Evolutionary conservation across 2,113 vertebrate species (phyloP), one percentile per base, ranked within the genome.

Genomic region (Ibidorhyncha struthersii): DNA sequence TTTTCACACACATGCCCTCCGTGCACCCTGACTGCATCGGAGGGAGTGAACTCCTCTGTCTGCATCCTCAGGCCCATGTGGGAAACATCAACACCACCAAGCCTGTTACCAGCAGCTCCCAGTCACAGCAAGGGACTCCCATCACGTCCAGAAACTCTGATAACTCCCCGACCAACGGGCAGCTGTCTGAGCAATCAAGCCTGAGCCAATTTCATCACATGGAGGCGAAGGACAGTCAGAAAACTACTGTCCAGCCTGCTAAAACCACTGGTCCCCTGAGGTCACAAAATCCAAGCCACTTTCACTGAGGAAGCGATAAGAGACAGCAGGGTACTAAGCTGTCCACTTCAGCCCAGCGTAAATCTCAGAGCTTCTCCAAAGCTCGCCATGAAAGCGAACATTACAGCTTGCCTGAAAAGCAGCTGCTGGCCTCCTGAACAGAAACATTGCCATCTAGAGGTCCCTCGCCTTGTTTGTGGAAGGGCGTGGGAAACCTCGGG

Each of bases 391-490:
- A 49, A 90, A 69, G 63, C 21, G 38, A 86, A 49, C 4, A 5
- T 7, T 4, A 8, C 58, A 89, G 69, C 80, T 69, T 8, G 58
- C 45, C 62, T 6, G 47, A 56, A 62, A 82, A 92, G 66, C 67
- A 21, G 65, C 47, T 10, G 32, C 55, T 22, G 41, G 59, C 65
- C 34, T 86, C 97, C 84, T 82, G 87, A 97, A 98, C 97, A 95
- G 97, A 98, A 97, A 98, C 94, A 98, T 8, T 98, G 98, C 98
- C 98, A 98, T 97, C 98, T 98, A 96, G 95, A 97, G 98, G 97
- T 72, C 58, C 41, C 13, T 21, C 21, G 32, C 30, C 73, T 21
- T 11, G 62, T 11, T 55, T 8, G 43, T 26, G 49, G 52, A 56
- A 47, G 27, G 34, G 34, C 18, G 11, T 25, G 43, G 55, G 40